These are phyloP conservation scores for Acrocephalus arundinaceus DNA, from an alignment of 2,113 vertebrate species.

Conservation along the genomic window DNA sequence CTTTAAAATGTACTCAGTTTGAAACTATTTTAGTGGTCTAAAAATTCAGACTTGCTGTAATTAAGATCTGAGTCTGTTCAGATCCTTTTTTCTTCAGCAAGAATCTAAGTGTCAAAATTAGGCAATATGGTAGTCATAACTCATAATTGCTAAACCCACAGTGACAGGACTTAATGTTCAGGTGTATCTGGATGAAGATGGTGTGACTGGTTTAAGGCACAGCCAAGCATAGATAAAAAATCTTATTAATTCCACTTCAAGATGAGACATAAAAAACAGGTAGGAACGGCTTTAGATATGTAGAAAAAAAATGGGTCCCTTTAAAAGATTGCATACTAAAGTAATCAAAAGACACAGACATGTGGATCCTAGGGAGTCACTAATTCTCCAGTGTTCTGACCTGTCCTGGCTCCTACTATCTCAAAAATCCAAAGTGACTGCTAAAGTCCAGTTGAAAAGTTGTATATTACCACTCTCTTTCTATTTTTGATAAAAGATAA, in stretches of 20 bases:
- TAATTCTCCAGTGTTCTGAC: not conserved
- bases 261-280: not conserved
- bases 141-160: not conserved
- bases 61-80: not conserved
- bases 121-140: not conserved
- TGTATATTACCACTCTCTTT: not conserved
- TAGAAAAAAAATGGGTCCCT: not conserved
- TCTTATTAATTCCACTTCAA: not conserved
- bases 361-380: not conserved
- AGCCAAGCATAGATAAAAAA: not conserved
- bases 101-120: not conserved
- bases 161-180: not conserved
- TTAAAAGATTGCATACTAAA: not conserved
- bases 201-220: not conserved
- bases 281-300: not conserved
- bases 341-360: not conserved
- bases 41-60: not conserved
- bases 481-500: conserved; percentile 18
- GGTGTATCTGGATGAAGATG: not conserved
- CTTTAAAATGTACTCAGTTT: not conserved
- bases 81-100: not conserved
- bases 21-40: not conserved
- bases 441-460: not conserved
- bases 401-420: not conserved
- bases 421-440: not conserved